Evolutionary conservation across 1,140 invertebrate genomes (phyloP).

Genomic region (Euura lappo): DNA sequence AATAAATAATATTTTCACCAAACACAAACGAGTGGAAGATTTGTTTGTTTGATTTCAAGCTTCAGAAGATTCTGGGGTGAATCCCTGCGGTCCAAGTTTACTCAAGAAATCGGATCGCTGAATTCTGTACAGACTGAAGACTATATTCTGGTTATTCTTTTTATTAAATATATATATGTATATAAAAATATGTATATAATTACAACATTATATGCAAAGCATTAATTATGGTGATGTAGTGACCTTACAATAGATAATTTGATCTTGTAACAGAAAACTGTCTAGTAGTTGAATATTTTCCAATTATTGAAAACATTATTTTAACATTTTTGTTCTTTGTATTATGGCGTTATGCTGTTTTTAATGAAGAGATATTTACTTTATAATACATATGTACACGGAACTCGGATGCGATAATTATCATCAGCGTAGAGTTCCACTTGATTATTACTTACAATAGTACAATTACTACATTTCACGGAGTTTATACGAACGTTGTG

Average conservation of each 20-base stretch:
- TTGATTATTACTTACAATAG: not conserved
- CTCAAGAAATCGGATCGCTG: no score
- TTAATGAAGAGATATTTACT: not conserved
- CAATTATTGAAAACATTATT: not conserved
- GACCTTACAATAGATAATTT: not conserved
- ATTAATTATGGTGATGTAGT: not conserved
- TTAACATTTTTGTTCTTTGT: not conserved
- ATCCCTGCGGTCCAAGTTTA: no score
- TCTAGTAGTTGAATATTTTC: not conserved
- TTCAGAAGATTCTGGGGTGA: no score
- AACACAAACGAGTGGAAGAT: not conserved
- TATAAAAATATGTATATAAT: conserved; percentile 8
- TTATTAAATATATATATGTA: conserved; percentile 8
- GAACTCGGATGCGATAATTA: not conserved
- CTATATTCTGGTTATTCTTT: not conserved
- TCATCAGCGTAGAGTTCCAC: not conserved
- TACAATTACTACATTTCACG: not conserved
- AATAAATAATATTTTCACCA: conserved; percentile 5
- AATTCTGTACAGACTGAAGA: no score
- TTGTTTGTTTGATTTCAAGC: not conserved
- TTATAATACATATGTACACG: not conserved
- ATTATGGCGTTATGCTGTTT: not conserved
- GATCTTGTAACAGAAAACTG: not conserved
- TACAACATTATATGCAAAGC: conserved; percentile 7
- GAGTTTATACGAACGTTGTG: not conserved